Base-by-base conservation (phyloP, 2,888 invertebrate species). In the Thyatira batis region DNA sequence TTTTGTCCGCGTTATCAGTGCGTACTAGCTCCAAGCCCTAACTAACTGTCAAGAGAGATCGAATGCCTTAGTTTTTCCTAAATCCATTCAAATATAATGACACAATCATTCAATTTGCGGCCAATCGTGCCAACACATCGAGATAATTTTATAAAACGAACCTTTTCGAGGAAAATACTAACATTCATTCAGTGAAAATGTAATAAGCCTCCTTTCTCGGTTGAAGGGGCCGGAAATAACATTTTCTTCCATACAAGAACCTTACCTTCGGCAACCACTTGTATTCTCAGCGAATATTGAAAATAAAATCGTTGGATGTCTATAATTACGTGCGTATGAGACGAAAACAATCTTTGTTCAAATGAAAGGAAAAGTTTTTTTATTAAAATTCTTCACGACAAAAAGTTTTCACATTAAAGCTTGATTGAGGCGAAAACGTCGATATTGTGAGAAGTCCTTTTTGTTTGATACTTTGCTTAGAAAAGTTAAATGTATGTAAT, bases 321-420 rank as follows among this genome's bases (percentile, higher is more conserved):
- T 43, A 13, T 45, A 46, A 46, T 25, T 46, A 9, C 23, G 23
- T 21, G 11, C 45, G 10, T 46, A 17, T 17, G 39, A 39, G 11
- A 25, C 25, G 23, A n/a, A 13, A 45, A 20, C 20, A 45, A 45
- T 45, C 44, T n/a, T n/a, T 45, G 44, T 10, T 20, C 20, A 20
- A 45, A 28, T 48, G 27, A 20, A 28, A 28, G 17, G 28, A 20
- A 51, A 50, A 61, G 53, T n/a, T 52, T 45, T 30, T 54, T 49
- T 43, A 20, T 39, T 33, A 50, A 58, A 55, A 54, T 59, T 53
- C 39, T 50, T 48, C 48, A 9, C 43, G 39, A 43, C 45, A 45
- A 50, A 46, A 55, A 52, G 49, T 55, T 55, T 45, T 52, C 23
- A 53, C 54, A 13, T 49, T 43, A 50, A 49, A 48, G 51, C 50